phyloP scores from a whole-genome alignment of 2,888 invertebrate genomes.

The Andrena praecox region DNA sequence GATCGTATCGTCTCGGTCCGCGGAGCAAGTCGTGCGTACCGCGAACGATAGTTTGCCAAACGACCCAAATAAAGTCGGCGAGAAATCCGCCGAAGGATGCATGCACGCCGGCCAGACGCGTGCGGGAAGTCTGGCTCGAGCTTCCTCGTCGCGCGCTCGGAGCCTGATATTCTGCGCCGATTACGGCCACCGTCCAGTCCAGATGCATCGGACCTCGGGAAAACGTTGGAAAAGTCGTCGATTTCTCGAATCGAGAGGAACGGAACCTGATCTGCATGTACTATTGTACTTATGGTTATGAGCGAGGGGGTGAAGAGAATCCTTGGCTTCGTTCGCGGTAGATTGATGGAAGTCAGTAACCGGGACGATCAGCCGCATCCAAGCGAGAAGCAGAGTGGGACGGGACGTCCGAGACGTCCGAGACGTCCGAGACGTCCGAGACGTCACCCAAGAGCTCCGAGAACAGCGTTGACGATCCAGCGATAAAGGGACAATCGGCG shows the following conservation, averaged over 20 bases:
- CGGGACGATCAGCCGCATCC: conserved; percentile 26
- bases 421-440: too few relatives aligned
- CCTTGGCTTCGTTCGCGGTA: background rate
- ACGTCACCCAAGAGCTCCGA: background rate
- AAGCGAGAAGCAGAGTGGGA: background rate
- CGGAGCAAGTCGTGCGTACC: conserved; percentile 52
- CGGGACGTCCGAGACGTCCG: too few relatives aligned
- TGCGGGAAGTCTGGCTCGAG: background rate
- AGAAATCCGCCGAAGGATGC: background rate
- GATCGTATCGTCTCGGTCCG: conserved; percentile 42
- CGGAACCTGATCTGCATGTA: too few relatives aligned
- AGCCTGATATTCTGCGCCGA: background rate
- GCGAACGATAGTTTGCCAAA: conserved; percentile 38
- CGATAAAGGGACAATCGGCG: background rate
- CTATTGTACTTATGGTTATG: too few relatives aligned
- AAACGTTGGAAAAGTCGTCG: background rate
- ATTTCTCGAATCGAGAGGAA: too few relatives aligned
- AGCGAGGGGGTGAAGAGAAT: background rate
- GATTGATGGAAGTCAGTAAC: conserved; percentile 23
- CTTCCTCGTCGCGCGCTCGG: background rate
- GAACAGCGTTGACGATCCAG: background rate
- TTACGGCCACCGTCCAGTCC: background rate
- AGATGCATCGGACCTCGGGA: background rate
- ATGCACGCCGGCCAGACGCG: background rate
- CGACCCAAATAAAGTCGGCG: conserved; percentile 39